Conservation (phyloP, 2,888 invertebrate genomes). For the Polietes domitor region DNA sequence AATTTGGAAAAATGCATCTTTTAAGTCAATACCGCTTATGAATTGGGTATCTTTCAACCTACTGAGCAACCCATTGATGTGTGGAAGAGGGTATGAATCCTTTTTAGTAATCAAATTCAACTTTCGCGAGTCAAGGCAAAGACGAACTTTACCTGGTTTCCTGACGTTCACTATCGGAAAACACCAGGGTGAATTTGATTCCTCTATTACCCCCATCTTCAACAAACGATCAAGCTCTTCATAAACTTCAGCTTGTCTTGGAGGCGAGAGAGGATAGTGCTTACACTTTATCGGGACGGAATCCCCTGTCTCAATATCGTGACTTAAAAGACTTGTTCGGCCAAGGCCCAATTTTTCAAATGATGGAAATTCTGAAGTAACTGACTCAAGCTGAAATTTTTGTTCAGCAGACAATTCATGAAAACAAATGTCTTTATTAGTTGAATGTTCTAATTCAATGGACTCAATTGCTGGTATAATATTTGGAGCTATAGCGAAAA, state of each 20-base stretch:
- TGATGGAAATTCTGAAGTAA: constrained; percentile 19
- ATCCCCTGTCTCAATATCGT: constrained; percentile 34
- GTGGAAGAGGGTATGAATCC: constrained; percentile 8
- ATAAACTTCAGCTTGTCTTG: constrained; percentile 45
- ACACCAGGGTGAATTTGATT: constrained; percentile 43
- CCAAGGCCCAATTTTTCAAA: constrained; percentile 22
- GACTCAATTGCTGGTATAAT: too few species aligned
- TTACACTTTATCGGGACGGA: constrained; percentile 47
- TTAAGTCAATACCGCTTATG: constrained; percentile 29
- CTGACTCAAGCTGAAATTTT: background rate
- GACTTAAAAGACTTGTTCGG: constrained; percentile 2
- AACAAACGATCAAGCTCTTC: constrained; percentile 38
- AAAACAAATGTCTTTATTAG: too few species aligned
- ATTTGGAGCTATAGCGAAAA: too few species aligned
- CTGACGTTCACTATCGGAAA: constrained; percentile 17
- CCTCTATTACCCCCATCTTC: too few species aligned
- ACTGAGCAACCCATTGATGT: too few species aligned
- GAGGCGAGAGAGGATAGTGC: constrained; percentile 42
- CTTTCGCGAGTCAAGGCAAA: constrained; percentile 28
- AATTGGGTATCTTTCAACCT: constrained; percentile 2
- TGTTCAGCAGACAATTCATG: constrained; percentile 12
- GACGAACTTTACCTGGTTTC: constrained; percentile 21
- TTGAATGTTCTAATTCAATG: too few species aligned
- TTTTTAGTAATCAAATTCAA: too few species aligned
- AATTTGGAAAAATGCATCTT: constrained; percentile 43